Conservation (phyloP, 2,113 vertebrate genomes). For the Elephas maximus region DNA sequence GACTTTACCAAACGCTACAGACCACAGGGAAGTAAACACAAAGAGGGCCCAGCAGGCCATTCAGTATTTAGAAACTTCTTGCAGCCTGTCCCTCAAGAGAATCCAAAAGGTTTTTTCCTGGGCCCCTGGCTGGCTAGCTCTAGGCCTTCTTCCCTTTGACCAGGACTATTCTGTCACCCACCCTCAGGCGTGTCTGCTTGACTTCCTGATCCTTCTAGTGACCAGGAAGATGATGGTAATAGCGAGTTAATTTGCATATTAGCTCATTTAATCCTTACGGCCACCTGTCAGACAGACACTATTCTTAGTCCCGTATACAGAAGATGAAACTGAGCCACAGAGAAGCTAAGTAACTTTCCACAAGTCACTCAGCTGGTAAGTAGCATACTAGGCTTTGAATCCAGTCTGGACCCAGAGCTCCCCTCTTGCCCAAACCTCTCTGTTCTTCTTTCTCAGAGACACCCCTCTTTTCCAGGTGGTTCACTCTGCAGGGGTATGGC, state of each 20-base stretch:
- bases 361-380: background rate
- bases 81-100: background rate
- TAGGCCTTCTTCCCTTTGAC: background rate
- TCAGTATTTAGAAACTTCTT: background rate
- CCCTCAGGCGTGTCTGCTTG: background rate
- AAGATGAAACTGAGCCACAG: slow-evolving; percentile 5
- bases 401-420: background rate
- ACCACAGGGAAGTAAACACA: background rate
- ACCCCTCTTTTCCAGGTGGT: background rate
- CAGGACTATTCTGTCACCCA: background rate
- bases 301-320: background rate
- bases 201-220: background rate
- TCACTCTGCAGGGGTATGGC: background rate
- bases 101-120: background rate
- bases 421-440: background rate
- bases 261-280: background rate
- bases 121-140: background rate
- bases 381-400: background rate
- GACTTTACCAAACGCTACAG: background rate
- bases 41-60: background rate
- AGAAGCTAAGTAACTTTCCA: background rate
- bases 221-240: background rate
- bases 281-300: fast-evolving
- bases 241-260: background rate
- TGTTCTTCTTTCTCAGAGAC: background rate